A percentile compares a stretch with the other conserved stretches of the same genome.
These are phyloP conservation scores for Sapayoa aenigma DNA, from an alignment of 2,113 vertebrate species.

Conservation along the genomic window DNA sequence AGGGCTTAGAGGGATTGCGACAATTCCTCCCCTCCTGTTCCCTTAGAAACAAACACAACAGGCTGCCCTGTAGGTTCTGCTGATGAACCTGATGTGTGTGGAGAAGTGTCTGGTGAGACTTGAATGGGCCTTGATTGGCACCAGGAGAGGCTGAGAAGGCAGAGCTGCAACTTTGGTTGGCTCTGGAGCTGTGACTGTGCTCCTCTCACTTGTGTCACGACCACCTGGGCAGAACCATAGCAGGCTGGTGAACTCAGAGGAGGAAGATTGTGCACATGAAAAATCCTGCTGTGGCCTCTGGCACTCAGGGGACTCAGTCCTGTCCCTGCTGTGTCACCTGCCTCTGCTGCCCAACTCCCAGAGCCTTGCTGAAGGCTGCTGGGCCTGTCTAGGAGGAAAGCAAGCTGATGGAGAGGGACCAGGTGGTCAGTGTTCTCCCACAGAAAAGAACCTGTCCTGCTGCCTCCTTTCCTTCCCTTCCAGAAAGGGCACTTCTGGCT, in stretches of 20 bases:
- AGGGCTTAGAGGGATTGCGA: constrained; percentile 9
- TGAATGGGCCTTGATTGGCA: constrained; percentile 2
- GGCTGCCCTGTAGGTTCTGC: neutral
- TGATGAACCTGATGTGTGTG: neutral
- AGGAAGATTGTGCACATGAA: neutral
- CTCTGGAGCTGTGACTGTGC: neutral
- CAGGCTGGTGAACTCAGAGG: too few species aligned
- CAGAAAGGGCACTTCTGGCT: neutral
- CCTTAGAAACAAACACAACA: constrained; percentile 37
- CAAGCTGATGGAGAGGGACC: neutral
- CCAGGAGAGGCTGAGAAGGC: neutral
- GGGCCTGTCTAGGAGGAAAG: neutral
- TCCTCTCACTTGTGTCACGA: too few species aligned
- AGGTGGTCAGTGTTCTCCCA: neutral
- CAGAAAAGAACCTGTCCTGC: neutral
- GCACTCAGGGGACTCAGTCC: neutral
- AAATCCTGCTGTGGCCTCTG: neutral
- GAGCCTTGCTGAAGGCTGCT: too few species aligned
- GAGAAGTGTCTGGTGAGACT: neutral
- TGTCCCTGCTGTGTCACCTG: neutral
- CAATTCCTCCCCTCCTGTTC: constrained; percentile 28
- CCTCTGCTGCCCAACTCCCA: neutral
- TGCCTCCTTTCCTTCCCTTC: neutral
- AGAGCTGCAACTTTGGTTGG: neutral
- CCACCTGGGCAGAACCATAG: too few species aligned